These are phyloP conservation scores for Porites cylindrica DNA, from an alignment of 92 coral and sea anemone genomes.

Conservation along the genomic window DNA sequence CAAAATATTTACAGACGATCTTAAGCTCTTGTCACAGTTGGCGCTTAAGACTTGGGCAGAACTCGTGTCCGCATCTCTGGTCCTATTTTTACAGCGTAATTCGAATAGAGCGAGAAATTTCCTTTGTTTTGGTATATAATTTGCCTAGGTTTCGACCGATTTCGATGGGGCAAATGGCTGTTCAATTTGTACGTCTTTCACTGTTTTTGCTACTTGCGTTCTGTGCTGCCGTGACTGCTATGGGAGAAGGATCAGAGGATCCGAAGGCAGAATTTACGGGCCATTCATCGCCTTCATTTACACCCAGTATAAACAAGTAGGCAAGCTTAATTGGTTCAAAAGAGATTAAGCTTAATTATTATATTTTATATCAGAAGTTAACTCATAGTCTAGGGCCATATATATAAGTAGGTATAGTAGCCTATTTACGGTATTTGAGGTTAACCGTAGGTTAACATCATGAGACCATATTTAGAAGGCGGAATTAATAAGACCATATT, in stretches of 20 bases:
- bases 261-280: slow-evolving; percentile 2
- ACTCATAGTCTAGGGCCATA: too few relatives aligned
- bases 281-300: slow-evolving; percentile 7
- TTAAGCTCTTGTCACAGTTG: background rate
- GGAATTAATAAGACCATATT: too few relatives aligned
- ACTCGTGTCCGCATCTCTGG: background rate
- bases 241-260: slow-evolving; percentile 17
- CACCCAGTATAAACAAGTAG: slow-evolving; percentile 18
- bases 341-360: too few relatives aligned
- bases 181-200: slow-evolving; percentile 13
- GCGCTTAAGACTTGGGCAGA: background rate
- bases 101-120: slow-evolving; percentile 26
- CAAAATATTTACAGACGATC: background rate
- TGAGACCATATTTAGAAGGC: too few relatives aligned
- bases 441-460: too few relatives aligned
- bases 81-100: slow-evolving; percentile 12
- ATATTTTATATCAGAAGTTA: too few relatives aligned
- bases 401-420: too few relatives aligned
- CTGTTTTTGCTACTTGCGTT: slow-evolving; percentile 6
- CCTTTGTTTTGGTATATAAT: slow-evolving; percentile 25
- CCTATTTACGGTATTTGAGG: too few relatives aligned
- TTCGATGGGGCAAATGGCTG: slow-evolving; percentile 28
- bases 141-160: slow-evolving; percentile 17
- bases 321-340: too few relatives aligned
- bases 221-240: slow-evolving; percentile 18